A percentile compares a stretch with the other conserved stretches of the same genome.
phyloP scores from a whole-genome alignment of 2,888 invertebrate species.

The Pseudococcus jackbeardsleyi region DNA sequence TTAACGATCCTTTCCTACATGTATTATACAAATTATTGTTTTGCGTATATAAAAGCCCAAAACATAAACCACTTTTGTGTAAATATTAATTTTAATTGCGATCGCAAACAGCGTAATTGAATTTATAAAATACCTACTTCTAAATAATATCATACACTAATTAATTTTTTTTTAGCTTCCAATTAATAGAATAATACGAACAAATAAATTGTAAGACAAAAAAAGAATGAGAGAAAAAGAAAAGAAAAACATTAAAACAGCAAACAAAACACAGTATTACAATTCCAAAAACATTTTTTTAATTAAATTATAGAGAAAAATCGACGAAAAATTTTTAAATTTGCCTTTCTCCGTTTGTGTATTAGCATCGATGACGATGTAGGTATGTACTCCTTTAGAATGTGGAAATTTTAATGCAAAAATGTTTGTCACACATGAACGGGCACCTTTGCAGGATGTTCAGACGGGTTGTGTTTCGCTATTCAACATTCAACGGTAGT shows the following conservation, averaged over 20 bases:
- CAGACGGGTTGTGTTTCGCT: background rate
- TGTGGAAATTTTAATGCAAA: background rate
- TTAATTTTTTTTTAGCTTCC: constrained; percentile 58
- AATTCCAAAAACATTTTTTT: constrained; percentile 30
- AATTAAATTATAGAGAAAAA: background rate
- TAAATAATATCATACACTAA: constrained; percentile 60
- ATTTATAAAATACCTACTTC: constrained; percentile 61
- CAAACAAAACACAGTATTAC: constrained; percentile 63
- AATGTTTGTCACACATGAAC: constrained; percentile 60
- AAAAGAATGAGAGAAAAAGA: constrained; percentile 45
- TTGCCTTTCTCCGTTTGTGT: background rate
- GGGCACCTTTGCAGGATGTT: constrained; percentile 37
- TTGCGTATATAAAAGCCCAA: constrained; percentile 63
- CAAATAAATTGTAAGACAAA: constrained; percentile 54
- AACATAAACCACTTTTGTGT: constrained; percentile 60
- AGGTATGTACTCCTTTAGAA: background rate
- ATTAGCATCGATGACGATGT: background rate
- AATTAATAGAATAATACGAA: constrained; percentile 59
- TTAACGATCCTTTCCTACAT: constrained; percentile 63
- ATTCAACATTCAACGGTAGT: constrained; percentile 50
- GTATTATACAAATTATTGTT: constrained; percentile 63
- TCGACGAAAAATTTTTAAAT: constrained; percentile 59
- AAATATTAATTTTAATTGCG: constrained; percentile 59
- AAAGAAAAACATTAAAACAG: constrained; percentile 60
- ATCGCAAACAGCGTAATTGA: constrained; percentile 59